Conservation (phyloP, 1,140 invertebrate species). For the Antheraea pernyi region DNA sequence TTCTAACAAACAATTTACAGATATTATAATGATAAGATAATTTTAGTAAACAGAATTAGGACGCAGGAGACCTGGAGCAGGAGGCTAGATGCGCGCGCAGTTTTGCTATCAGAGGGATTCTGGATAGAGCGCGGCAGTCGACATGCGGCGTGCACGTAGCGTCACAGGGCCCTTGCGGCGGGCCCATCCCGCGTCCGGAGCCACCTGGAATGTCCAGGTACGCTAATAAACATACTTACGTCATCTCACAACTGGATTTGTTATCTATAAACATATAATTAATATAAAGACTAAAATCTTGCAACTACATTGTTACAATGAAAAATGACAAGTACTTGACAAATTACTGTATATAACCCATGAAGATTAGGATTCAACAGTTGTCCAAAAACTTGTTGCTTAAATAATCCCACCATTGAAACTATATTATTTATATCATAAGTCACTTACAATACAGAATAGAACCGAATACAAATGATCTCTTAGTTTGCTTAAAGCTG, state of each 20-base stretch:
- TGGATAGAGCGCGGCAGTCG: constrained; percentile 55
- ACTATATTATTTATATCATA: background rate
- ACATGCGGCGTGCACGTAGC: constrained; percentile 79
- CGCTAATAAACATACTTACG: constrained; percentile 10
- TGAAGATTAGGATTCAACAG: constrained; percentile 58
- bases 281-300: background rate
- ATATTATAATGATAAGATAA: background rate
- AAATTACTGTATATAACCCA: constrained; percentile 2
- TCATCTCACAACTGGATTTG: background rate
- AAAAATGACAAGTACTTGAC: constrained; percentile 3
- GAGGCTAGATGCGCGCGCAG: constrained; percentile 70
- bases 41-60: constrained; percentile 62
- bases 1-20: background rate
- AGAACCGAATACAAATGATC: background rate
- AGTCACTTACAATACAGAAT: background rate
- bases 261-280: background rate
- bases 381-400: constrained; percentile 73
- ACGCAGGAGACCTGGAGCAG: constrained; percentile 48
- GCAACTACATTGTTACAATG: background rate
- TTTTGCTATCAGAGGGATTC: constrained; percentile 23
- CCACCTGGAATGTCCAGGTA: constrained; percentile 86
- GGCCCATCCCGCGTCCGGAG: constrained; percentile 84
- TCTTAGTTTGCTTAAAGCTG: background rate
- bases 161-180: constrained; percentile 81
- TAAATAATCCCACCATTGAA: constrained; percentile 29